These are phyloP conservation scores for Phania funesta DNA, from an alignment of 2,888 invertebrate genomes.

Conservation along the genomic window DNA sequence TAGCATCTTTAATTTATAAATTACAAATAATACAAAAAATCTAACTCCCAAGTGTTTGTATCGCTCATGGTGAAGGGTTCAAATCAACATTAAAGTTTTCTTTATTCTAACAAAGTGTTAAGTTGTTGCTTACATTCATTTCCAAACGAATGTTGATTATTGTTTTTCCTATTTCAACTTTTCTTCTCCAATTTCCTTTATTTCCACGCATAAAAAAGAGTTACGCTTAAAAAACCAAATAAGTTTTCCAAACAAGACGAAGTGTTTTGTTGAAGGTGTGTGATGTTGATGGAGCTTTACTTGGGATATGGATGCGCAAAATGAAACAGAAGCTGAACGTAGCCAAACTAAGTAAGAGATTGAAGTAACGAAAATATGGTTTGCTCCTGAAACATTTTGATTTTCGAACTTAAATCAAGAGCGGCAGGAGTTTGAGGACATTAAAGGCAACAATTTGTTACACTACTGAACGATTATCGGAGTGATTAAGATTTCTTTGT, in stretches of 20 bases:
- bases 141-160: slow-evolving; percentile 53
- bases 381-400: not conserved
- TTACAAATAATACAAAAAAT: no score
- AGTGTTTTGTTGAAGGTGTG: not conserved
- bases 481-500: slow-evolving; percentile 33
- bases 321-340: slow-evolving; percentile 4
- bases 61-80: no score
- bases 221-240: no score
- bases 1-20: no score
- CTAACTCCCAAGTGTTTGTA: no score
- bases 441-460: slow-evolving; percentile 6
- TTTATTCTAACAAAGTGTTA: slow-evolving; percentile 45
- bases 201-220: not conserved
- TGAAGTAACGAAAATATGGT: not conserved
- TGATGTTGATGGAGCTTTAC: not conserved
- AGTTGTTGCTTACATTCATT: slow-evolving; percentile 47
- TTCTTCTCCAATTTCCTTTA: not conserved
- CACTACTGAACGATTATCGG: slow-evolving; percentile 8
- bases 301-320: slow-evolving; percentile 10
- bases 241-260: not conserved
- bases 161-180: slow-evolving; percentile 36
- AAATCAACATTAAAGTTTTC: not conserved
- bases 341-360: not conserved
- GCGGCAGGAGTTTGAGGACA: not conserved
- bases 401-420: not conserved